Base-by-base conservation (phyloP, 1,140 invertebrate genomes). In the Globodera ellingtonae region DNA sequence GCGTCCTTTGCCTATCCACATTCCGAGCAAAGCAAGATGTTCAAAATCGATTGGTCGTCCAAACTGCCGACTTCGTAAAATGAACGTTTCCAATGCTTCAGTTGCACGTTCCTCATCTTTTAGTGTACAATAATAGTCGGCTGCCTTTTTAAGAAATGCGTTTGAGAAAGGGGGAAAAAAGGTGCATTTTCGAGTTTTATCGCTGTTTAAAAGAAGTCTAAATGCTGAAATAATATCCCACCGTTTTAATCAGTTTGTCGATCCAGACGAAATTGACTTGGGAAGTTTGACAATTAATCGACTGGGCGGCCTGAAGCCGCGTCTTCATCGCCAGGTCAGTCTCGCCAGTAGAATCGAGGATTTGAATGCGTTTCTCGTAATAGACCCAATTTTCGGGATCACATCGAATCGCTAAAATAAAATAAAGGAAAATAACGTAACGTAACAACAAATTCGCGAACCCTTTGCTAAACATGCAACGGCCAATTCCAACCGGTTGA, bases 61-160 rank as follows among this genome's bases (percentile, higher is more conserved):
- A 56, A 87, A 89, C 67, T 89, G 81, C 47, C 73, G 21, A 67
- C 84, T 82, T 46, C 87, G 81, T 4, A 86, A 48, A 56, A 88
- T 79, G 81, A 88, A 88, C 10, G 78, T 78, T 75, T 89, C 81
- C 3, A 88, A 67, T 15, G 88, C 81, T 52, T 84, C 80, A 24
- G 85, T 88, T 6, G 87, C 87, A 71, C 85, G 84, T 6, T 89
- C 86, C 15, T 88, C 88, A 62, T 88, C 88, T 47, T 87, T 87
- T n/a, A 74, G 72, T 10, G 69, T 74, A 15, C 85, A 85, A 65
- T 84, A 88, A 81, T 88, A 89, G 6, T 88, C 84, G 59, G 87
- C 87, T 76, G 67, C 83, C 87, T 82, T 48, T 73, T 72, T 21
- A 59, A 44, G 21, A 56, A 35, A 35, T 35, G 35, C 35, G 35